A percentile compares a stretch with the other conserved stretches of the same genome.
These are phyloP conservation scores for Blera fallax DNA, from an alignment of 2,888 invertebrate genomes.

Conservation along the genomic window DNA sequence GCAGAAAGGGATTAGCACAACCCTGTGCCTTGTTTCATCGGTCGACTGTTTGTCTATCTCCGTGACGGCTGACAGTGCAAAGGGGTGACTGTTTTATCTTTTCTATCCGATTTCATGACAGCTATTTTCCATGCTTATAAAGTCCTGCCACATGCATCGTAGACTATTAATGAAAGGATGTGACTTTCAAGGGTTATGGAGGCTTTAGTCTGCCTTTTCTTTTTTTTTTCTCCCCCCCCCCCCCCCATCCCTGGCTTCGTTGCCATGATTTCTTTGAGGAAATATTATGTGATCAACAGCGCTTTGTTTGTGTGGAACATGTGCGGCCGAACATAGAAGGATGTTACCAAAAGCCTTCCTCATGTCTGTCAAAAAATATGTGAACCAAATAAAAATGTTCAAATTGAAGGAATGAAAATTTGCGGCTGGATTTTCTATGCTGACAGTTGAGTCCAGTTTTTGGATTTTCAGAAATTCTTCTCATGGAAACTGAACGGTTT, in stretches of 20 bases:
- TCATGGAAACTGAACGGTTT: background rate
- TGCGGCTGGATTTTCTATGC: background rate
- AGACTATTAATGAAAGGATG: conserved; percentile 55
- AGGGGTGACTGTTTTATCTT: conserved; percentile 33
- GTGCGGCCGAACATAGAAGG: background rate
- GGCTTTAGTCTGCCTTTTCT: background rate
- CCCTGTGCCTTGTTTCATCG: background rate
- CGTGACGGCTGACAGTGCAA: conserved; percentile 27
- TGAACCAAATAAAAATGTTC: conserved; percentile 43
- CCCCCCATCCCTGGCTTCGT: background rate
- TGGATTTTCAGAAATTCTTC: background rate
- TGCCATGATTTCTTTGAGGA: background rate
- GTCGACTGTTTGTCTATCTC: conserved; percentile 35
- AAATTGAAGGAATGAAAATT: background rate
- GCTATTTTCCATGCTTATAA: conserved; percentile 7
- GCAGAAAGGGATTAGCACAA: conserved; percentile 41
- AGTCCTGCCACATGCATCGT: conserved; percentile 60
- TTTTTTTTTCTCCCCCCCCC: background rate
- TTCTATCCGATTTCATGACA: conserved; percentile 38
- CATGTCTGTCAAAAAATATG: conserved; percentile 21
- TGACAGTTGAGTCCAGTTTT: background rate
- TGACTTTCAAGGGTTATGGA: conserved; percentile 32
- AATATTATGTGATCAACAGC: conserved; percentile 13
- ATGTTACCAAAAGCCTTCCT: background rate
- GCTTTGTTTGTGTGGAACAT: conserved; percentile 5